Evolutionary conservation across 2,888 invertebrate species (phyloP), one percentile per base, ranked within the genome.

Genomic region (Ennomos quercinarius): DNA sequence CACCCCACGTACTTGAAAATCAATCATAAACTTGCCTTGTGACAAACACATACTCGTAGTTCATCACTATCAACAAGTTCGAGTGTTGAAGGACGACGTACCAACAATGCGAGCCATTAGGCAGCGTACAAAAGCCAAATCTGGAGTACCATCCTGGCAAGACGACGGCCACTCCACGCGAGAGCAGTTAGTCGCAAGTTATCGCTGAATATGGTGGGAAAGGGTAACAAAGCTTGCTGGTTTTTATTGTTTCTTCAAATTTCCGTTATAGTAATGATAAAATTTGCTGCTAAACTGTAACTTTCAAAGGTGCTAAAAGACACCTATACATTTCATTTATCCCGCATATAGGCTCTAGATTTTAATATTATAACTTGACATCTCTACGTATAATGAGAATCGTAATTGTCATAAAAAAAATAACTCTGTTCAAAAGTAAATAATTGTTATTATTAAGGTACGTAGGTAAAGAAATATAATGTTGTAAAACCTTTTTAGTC

Each of bases 111-210:
- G 56, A 54, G 48, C 61, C 65, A 67, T 69, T 67, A 68, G 58
- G 57, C 39, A 55, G 35, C 57, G 51, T 64, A 63, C 63, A 69
- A 69, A 68, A 64, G 68, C 68, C 67, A 57, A 76, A 84, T 81
- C 78, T 84, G 67, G 70, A 86, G 84, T 67, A 70, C 72, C 81
- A 79, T 83, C 72, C 67, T 73, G 66, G 74, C 74, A 85, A 85
- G 86, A 80, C 76, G 81, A 63, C 72, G 70, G 53, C 64, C 74
- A 67, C 86, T 85, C 72, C 75, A 81, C 68, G 72, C 55, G 72
- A 86, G 84, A 82, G 83, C 86, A 83, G 86, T 87, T 86, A 85
- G 80, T 80, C 77, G 72, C 77, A 83, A 88, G 83, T 87, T 86
- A 83, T 79, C 78, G 71, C 65, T 38, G 43, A 46, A 46, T 35